Base-by-base conservation (phyloP, 2,888 invertebrate genomes). In the Leucozona laternaria region DNA sequence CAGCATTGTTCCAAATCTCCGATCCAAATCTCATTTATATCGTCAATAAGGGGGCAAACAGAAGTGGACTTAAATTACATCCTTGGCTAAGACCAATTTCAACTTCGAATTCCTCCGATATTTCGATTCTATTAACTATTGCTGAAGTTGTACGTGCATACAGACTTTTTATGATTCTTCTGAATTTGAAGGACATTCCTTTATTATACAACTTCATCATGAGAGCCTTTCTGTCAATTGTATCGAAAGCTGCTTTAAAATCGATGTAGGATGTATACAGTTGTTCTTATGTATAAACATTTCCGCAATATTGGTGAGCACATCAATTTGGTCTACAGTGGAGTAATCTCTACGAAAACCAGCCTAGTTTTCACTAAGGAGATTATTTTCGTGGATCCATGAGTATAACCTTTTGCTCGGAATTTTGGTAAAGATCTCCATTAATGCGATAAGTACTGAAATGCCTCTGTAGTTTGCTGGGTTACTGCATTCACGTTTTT, bases 271-370 rank as follows among this genome's bases (percentile, higher is more conserved):
- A n/a, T n/a, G n/a, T n/a, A n/a, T n/a, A n/a, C n/a, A n/a, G n/a
- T n/a, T n/a, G n/a, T n/a, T n/a, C 25, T 22, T 25, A 11, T 17
- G 13, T 17, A 53, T 22, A 53, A 5, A 53, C 25, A 53, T 53
- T 53, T 53, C 53, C 11, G 53, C 53, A 25, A 53, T 53, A 53
- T 53, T 53, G 10, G 53, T 53, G 2, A 53, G 53, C 10, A 25
- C 10, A 13, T 53, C 25, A 53, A 53, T 53, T 25, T 53, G 53
- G n/a, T 53, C 22, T 25, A 25, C 25, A 3, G 53, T 53, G n/a
- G 25, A 53, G 6, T 34, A 34, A 34, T 34, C 34, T n/a, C n/a
- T n/a, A n/a, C n/a, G n/a, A n/a, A n/a, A n/a, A n/a, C n/a, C n/a
- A n/a, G n/a, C n/a, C n/a, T 34, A 7, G 17, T 17, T 17, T 17